phyloP scores from a whole-genome alignment of 1,140 invertebrate species.

The Drosophila trapezifrons region DNA sequence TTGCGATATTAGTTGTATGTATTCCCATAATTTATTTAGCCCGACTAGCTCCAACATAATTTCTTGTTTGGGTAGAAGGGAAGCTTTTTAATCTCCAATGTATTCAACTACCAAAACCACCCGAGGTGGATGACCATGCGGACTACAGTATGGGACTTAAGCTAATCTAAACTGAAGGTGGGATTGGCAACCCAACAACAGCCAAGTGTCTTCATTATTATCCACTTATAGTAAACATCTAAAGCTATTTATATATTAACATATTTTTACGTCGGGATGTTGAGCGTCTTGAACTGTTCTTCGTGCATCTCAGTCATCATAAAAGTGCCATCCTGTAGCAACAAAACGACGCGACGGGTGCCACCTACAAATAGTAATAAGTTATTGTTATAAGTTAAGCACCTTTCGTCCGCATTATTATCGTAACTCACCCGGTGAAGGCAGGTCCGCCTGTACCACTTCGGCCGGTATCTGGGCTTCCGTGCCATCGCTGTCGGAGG shows the following conservation, averaged over 20 bases:
- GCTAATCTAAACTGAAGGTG: conserved; percentile 9
- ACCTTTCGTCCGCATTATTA: too few species aligned
- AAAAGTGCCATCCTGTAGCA: conserved; percentile 91
- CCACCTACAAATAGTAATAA: conserved; percentile 86
- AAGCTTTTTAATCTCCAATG: not conserved
- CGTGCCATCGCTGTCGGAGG: conserved; percentile 85
- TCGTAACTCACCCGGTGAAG: conserved; percentile 88
- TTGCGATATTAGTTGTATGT: not conserved
- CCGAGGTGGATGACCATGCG: not conserved
- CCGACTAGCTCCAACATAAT: not conserved
- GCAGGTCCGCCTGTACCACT: conserved; percentile 91
- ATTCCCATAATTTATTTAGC: conserved; percentile 18
- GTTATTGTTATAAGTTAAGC: not conserved
- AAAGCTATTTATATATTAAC: conserved; percentile 17
- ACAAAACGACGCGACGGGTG: conserved; percentile 90
- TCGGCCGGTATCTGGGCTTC: conserved; percentile 91
- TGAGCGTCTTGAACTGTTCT: conserved; percentile 91
- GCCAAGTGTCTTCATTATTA: conserved; percentile 20
- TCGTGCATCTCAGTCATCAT: conserved; percentile 94
- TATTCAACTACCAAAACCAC: not conserved
- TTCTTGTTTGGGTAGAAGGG: not conserved
- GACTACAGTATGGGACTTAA: conserved; percentile 7
- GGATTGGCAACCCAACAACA: conserved; percentile 3
- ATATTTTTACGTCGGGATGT: conserved; percentile 83
- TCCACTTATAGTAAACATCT: conserved; percentile 22